Percentiles rank a stretch among this genome's conserved stretches.
Evolutionary conservation across 2,888 invertebrate species (phyloP).

Genomic region (Cosmopolites sordidus): DNA sequence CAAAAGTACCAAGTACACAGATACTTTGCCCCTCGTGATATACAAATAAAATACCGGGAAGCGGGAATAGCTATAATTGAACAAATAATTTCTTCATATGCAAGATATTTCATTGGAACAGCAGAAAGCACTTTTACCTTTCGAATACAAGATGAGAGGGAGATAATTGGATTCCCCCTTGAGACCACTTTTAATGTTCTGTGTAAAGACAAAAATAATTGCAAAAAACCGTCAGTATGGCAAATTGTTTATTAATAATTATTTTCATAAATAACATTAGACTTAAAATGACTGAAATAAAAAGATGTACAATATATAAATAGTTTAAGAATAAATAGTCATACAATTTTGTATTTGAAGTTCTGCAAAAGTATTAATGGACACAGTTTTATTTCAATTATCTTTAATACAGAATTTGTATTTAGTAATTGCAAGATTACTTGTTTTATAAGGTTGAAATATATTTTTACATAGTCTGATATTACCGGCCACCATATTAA

Average conservation of each 20-base stretch:
- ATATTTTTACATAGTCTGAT: too few species aligned
- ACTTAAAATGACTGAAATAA: background rate
- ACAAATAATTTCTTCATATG: slow-evolving; percentile 90
- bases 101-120: slow-evolving; percentile 84
- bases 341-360: too few species aligned
- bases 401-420: too few species aligned
- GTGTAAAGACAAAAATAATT: slow-evolving; percentile 62
- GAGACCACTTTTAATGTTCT: slow-evolving; percentile 84
- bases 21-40: slow-evolving; percentile 49
- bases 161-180: slow-evolving; percentile 82
- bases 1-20: slow-evolving; percentile 37
- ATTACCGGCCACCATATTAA: too few species aligned
- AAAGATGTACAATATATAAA: background rate
- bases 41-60: slow-evolving; percentile 60
- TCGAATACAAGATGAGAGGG: slow-evolving; percentile 95
- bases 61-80: slow-evolving; percentile 91
- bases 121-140: slow-evolving; percentile 94
- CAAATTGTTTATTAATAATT: slow-evolving; percentile 57
- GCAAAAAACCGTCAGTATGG: slow-evolving; percentile 77
- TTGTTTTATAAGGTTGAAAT: too few species aligned
- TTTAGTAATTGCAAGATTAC: too few species aligned
- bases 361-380: too few species aligned
- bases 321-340: background rate
- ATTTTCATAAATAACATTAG: background rate
- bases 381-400: too few species aligned